Evolutionary conservation across 37 sponge, comb jelly and placozoan genomes (phyloP), one percentile per base, ranked within the genome.

Genomic region (Bolinopsis microptera): DNA sequence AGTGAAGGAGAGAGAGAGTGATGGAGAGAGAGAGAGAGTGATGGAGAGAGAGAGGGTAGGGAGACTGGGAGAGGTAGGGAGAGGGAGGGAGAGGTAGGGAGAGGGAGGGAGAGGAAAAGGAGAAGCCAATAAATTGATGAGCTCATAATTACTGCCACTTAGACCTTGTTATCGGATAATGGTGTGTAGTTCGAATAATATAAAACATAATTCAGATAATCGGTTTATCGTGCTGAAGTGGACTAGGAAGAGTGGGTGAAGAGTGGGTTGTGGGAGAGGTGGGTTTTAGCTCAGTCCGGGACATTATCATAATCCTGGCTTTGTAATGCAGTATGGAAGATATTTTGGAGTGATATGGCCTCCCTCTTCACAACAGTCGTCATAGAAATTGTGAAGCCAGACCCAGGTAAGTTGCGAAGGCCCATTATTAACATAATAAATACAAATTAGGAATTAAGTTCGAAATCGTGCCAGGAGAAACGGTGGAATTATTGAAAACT

Each of bases 21-120:
- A 72, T 8, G 75, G 18, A n/a, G 18, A 5, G 18, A n/a, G 18
- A n/a, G 18, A 28, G 31, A n/a, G 75, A 21, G n/a, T 23, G 75
- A 72, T 8, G 31, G 75, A 72, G 75, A 72, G 75, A 72, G 75
- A 72, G 75, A 72, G 75, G 3, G 75, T 23, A n/a, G 18, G 75
- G 18, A n/a, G 3, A n/a, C 5, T 8, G 18, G 75, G 75, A 72
- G 75, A 72, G 26, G 18, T 8, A 72, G 75, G n/a, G n/a, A n/a
- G 75, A 21, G n/a, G 18, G 75, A 72, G 75, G 31, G 75, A 72
- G 75, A 72, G 75, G 18, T 8, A 72, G 75, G 18, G 75, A 5
- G 75, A 72, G 75, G 18, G 75, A 72, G 75, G 3, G 75, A 72
- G 75, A 72, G 75, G 75, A 72, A n/a, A 72, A 5, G 18, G 75